Conservation (phyloP, 1,140 invertebrate genomes). For the Ptiloglossa arizonensis region DNA sequence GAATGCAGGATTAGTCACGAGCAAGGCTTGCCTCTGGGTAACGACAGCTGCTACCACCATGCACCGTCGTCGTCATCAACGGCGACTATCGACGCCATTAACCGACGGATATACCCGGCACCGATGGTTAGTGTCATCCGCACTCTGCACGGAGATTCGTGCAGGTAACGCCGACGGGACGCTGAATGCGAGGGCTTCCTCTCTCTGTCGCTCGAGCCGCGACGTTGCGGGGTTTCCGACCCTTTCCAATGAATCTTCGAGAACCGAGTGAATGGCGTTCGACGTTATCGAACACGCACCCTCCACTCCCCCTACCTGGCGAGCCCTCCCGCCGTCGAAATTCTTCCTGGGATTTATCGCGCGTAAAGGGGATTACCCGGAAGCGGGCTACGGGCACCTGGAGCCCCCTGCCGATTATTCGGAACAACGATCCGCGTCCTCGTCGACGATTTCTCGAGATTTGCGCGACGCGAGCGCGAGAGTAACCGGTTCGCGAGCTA, state of each 20-base stretch:
- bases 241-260: conserved; percentile 38
- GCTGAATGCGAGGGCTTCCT: conserved; percentile 44
- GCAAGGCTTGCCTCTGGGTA: conserved; percentile 76
- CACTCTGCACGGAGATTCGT: conserved; percentile 32
- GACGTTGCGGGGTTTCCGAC: conserved; percentile 39
- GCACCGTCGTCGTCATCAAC: conserved; percentile 67
- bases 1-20: conserved; percentile 79
- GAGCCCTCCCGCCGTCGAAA: neutral
- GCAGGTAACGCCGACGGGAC: conserved; percentile 33
- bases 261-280: conserved; percentile 34
- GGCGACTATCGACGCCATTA: conserved; percentile 64
- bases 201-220: neutral
- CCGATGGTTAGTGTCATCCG: conserved; percentile 49
- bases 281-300: conserved; percentile 25
- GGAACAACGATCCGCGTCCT: no score
- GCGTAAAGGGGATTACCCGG: conserved; percentile 16
- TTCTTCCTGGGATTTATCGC: conserved; percentile 32
- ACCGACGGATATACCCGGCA: conserved; percentile 54
- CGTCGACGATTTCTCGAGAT: no score
- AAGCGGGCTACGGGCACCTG: neutral
- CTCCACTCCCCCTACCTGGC: no score
- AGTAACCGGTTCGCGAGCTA: no score
- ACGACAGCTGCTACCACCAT: conserved; percentile 77
- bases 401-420: no score
- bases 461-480: no score